Evolutionary conservation across 2,797 vertebrate genomes (phyloP), one percentile per base, ranked within the genome.

Genomic region (Ctenopoma multispine): DNA sequence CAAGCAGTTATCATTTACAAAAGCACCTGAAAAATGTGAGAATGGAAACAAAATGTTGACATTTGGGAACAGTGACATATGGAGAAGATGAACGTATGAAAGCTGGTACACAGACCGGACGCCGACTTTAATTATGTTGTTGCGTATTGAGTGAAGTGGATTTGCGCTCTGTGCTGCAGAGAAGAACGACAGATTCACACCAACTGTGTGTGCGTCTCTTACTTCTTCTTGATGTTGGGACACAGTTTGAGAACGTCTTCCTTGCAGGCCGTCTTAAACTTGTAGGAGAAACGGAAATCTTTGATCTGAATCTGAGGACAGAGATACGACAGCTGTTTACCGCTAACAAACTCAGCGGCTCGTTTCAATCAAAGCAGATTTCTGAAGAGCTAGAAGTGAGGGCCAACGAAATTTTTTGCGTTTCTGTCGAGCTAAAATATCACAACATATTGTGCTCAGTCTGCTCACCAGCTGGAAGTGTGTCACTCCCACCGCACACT

Each of bases 191-290:
- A 43, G 12, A 40, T 3, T 15, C 8, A 5, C 7, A 14, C 5
- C 5, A 1, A 8, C 11, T 44, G 40, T 8, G 17, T 18, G 7
- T 17, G 17, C 11, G 17, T 7, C 5, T 90, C 96, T 29, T 92
- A 99, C 98, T 99, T 99, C 88, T 97, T 99, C 88, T 98, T 98
- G 79, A 99, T 99, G 87, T 98, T 99, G 61, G 97, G 96, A 72
- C 97, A 99, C 69, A 99, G 95, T 77, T 98, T 99, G 84, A 99
- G 93, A 49, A 99, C 97, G 4, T 99, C 98, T 69, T 99, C 98
- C 86, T 99, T 99, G 90, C 98, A 99, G 56, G 98, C 98, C 74
- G 98, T 99, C 94, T 99, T 99, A 82, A 99, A 99, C 88, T 99
- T 99, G 91, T 99, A 99, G 0, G 97, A 99, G 87, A 99, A 99